Evolutionary conservation across 2,888 invertebrate species (phyloP).

Genomic region (Plebejus anna): DNA sequence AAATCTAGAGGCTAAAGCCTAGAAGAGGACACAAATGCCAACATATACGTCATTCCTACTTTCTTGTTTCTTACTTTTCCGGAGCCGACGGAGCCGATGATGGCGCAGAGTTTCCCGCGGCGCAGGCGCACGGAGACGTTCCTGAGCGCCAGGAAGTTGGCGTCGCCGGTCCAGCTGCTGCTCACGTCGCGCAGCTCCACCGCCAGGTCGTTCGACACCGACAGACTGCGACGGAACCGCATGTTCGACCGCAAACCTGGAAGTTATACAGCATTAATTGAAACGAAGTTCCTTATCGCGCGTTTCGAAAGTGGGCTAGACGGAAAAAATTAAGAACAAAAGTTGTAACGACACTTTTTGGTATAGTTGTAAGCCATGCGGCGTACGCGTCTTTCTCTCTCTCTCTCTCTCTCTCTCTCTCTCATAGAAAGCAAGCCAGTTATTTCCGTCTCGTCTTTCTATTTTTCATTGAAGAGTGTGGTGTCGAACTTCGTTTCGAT

Average conservation of each 20-base stretch:
- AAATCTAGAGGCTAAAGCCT: neutral
- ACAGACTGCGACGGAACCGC: slow-evolving; percentile 51
- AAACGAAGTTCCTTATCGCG: no score
- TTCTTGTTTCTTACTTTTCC: neutral
- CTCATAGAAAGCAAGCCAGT: no score
- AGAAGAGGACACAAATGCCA: neutral
- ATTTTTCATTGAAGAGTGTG: no score
- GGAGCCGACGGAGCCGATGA: slow-evolving; percentile 85
- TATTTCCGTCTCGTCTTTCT: no score
- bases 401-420: no score
- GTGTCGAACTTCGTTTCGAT: no score
- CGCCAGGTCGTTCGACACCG: slow-evolving; percentile 55
- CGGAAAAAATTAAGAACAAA: no score
- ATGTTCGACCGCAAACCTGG: slow-evolving; percentile 39
- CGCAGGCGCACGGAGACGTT: slow-evolving; percentile 74
- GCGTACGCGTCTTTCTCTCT: no score
- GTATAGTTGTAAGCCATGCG: no score
- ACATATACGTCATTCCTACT: no score
- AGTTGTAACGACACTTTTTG: no score
- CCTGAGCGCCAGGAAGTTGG: slow-evolving; percentile 75
- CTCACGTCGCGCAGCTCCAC: slow-evolving; percentile 60
- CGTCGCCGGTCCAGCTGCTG: slow-evolving; percentile 76
- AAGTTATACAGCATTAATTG: neutral
- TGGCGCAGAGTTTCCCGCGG: slow-evolving; percentile 81
- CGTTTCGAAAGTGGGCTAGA: no score